These are phyloP conservation scores for Urechis unicinctus DNA, from an alignment of 2,888 invertebrate species.

Conservation along the genomic window DNA sequence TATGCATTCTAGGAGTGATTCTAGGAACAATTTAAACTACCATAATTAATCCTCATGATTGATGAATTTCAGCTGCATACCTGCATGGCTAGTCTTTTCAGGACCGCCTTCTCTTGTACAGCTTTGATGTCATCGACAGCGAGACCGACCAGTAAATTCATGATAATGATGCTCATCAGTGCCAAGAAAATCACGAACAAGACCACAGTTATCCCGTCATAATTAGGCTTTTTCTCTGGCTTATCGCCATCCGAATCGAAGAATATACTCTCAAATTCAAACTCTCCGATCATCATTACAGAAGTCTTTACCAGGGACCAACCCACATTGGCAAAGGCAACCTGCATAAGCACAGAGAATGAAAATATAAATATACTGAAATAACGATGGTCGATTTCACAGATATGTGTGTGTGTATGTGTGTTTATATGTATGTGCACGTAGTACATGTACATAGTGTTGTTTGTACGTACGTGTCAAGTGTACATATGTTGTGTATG, in stretches of 20 bases:
- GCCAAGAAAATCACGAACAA: conserved; percentile 49
- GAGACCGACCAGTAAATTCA: conserved; percentile 53
- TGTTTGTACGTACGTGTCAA: too few relatives aligned
- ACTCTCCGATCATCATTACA: conserved; percentile 51
- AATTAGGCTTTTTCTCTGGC: conserved; percentile 17
- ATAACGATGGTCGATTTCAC: too few relatives aligned
- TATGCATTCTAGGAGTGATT: too few relatives aligned
- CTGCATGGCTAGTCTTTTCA: conserved; percentile 50
- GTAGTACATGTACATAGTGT: too few relatives aligned
- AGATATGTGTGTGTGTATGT: too few relatives aligned
- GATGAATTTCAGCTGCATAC: conserved; percentile 17
- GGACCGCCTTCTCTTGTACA: conserved; percentile 54
- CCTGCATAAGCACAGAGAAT: conserved; percentile 12
- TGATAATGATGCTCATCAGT: conserved; percentile 47
- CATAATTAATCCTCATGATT: too few relatives aligned
- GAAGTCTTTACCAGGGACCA: conserved; percentile 42
- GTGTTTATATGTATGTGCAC: too few relatives aligned
- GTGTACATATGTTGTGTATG: too few relatives aligned
- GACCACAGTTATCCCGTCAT: conserved; percentile 43
- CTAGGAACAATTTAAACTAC: too few relatives aligned
- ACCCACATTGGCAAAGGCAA: conserved; percentile 31
- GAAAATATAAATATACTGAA: not conserved
- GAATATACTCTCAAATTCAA: conserved; percentile 42
- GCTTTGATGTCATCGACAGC: conserved; percentile 56
- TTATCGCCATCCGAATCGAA: conserved; percentile 1